Evolutionary conservation across 2,113 vertebrate species (phyloP).

Genomic region (Tretioscincus oriximinensis): DNA sequence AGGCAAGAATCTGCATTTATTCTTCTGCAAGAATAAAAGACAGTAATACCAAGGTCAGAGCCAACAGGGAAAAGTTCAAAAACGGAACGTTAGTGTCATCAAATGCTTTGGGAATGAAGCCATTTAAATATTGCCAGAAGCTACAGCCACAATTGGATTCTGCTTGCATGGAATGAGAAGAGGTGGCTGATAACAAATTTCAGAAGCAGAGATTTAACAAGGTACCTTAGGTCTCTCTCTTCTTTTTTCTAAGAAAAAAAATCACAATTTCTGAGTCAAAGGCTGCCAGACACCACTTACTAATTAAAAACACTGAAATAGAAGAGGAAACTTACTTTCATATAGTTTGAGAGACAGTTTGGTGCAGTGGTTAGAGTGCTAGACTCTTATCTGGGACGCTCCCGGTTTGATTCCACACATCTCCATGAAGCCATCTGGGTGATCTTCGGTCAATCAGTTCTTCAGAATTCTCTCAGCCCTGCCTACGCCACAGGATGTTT

Average conservation of each 20-base stretch:
- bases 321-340: too few species aligned
- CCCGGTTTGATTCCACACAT: too few species aligned
- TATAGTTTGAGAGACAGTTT: too few species aligned
- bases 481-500: too few species aligned
- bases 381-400: too few species aligned
- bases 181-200: conserved; percentile 19
- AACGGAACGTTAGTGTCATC: background rate
- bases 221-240: background rate
- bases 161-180: conserved; percentile 6
- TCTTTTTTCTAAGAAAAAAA: background rate
- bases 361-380: too few species aligned
- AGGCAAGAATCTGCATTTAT: background rate
- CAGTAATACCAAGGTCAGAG: conserved; percentile 17
- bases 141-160: conserved; percentile 8
- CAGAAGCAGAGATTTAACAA: conserved; percentile 14
- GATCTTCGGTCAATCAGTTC: too few species aligned
- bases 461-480: too few species aligned
- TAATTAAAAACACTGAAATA: too few species aligned
- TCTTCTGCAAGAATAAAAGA: background rate
- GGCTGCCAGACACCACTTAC: too few species aligned
- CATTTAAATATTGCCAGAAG: conserved; percentile 27
- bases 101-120: conserved; percentile 20
- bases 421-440: too few species aligned
- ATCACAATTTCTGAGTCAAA: background rate
- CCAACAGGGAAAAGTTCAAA: background rate